Evolutionary conservation across 2,888 invertebrate species (phyloP).

Genomic region (Thysanoteuthis rhombus): DNA sequence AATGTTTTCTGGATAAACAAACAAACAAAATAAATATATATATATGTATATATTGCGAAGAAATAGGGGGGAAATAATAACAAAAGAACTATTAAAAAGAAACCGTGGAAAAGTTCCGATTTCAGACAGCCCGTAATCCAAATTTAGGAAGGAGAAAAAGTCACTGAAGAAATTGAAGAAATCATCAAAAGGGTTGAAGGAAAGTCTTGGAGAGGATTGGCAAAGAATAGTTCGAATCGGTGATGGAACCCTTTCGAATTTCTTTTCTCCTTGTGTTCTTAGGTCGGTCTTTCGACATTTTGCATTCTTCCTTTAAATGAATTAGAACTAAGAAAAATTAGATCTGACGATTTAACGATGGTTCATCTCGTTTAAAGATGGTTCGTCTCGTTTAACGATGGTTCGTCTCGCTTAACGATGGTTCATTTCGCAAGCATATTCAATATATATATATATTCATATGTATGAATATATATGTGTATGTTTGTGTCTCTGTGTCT

Average conservation of each 20-base stretch:
- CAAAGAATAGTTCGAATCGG: neutral
- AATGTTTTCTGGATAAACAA: neutral
- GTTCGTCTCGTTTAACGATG: no score
- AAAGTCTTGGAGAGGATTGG: neutral
- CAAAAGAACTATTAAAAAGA: neutral
- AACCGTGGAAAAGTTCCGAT: neutral
- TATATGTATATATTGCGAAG: neutral
- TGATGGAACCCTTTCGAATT: neutral
- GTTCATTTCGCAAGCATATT: neutral
- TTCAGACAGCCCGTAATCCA: neutral
- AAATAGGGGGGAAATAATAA: neutral
- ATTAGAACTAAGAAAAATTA: neutral
- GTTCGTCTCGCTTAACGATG: no score
- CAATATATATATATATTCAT: neutral
- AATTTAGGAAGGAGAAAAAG: neutral
- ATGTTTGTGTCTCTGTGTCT: no score
- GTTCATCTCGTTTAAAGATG: no score
- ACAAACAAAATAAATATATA: neutral
- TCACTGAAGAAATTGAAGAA: neutral
- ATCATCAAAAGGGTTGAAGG: neutral
- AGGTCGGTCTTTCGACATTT: no score
- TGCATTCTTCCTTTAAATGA: neutral
- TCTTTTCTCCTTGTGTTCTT: neutral
- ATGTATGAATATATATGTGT: neutral
- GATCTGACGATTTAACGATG: no score